These are phyloP conservation scores for Carterocephalus palaemon DNA, from an alignment of 2,888 invertebrate species.

Conservation along the genomic window DNA sequence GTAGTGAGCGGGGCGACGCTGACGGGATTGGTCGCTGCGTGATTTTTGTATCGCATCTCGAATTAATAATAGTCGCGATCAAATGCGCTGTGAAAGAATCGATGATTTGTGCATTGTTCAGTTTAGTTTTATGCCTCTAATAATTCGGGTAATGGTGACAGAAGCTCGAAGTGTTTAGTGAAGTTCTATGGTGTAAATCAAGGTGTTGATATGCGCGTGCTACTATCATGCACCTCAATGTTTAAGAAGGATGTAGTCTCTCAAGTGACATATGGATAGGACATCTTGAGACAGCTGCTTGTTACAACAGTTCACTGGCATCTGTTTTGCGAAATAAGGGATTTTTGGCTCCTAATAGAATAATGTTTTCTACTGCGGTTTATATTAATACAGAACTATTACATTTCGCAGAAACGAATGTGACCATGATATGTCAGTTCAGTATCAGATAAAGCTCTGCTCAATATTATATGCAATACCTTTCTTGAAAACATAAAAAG, in stretches of 20 bases:
- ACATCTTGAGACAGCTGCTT: slow-evolving; percentile 35
- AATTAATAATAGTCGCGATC: slow-evolving; percentile 66
- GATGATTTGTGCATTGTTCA: slow-evolving; percentile 49
- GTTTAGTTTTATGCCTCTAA: slow-evolving; percentile 38
- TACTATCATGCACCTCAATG: slow-evolving; percentile 49
- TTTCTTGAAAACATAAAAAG: slow-evolving; percentile 40
- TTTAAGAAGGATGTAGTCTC: slow-evolving; percentile 47
- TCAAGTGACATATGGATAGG: slow-evolving; percentile 39
- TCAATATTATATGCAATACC: slow-evolving; percentile 13
- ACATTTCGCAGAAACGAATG: too few relatives aligned
- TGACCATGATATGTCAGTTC: neutral
- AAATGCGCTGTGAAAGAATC: slow-evolving; percentile 48
- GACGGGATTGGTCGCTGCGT: slow-evolving; percentile 63
- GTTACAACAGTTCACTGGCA: slow-evolving; percentile 33
- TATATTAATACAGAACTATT: neutral
- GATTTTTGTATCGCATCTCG: slow-evolving; percentile 47
- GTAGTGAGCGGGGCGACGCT: slow-evolving; percentile 71
- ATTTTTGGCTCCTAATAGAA: too few relatives aligned
- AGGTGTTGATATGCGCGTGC: slow-evolving; percentile 46
- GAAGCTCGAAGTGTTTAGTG: slow-evolving; percentile 20
- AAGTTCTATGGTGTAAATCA: slow-evolving; percentile 41
- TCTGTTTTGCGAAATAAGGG: neutral
- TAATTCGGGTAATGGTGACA: slow-evolving; percentile 20
- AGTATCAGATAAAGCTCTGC: neutral
- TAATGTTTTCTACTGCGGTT: too few relatives aligned